A percentile compares a stretch with the other conserved stretches of the same genome.
Conservation (phyloP, 1,140 invertebrate genomes). For the Andrena cerasifolii region DNA sequence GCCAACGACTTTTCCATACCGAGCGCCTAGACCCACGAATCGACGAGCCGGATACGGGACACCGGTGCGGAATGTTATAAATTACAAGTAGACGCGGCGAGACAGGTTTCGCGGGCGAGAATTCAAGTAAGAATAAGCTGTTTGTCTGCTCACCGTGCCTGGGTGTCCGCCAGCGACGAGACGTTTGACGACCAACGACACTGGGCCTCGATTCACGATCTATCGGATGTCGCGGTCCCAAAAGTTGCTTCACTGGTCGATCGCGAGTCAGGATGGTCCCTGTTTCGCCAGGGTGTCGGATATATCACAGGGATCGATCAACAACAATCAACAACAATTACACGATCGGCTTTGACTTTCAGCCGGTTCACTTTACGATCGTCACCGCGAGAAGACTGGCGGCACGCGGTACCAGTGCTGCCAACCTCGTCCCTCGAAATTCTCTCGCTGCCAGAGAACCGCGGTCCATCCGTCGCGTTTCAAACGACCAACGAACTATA, state of each 20-base stretch:
- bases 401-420: conserved; percentile 38
- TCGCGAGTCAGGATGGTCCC: too few relatives aligned
- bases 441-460: not conserved
- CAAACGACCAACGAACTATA: not conserved
- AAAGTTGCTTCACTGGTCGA: not conserved
- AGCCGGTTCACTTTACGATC: conserved; percentile 20
- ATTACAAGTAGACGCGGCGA: not conserved
- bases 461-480: not conserved
- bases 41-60: not conserved
- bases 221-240: not conserved
- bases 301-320: not conserved
- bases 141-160: conserved; percentile 19
- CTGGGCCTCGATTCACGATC: not conserved
- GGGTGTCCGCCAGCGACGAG: conserved; percentile 10
- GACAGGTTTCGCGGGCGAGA: not conserved
- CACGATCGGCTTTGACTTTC: conserved; percentile 2
- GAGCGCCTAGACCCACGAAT: not conserved
- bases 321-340: not conserved
- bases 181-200: not conserved
- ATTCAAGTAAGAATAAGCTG: not conserved
- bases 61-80: too few relatives aligned
- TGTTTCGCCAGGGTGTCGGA: too few relatives aligned
- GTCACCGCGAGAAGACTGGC: conserved; percentile 25
- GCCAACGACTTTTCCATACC: not conserved
- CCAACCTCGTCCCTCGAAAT: conserved; percentile 29